These are phyloP conservation scores for Lithophane semibrunnea DNA, from an alignment of 2,888 invertebrate species.

Conservation along the genomic window DNA sequence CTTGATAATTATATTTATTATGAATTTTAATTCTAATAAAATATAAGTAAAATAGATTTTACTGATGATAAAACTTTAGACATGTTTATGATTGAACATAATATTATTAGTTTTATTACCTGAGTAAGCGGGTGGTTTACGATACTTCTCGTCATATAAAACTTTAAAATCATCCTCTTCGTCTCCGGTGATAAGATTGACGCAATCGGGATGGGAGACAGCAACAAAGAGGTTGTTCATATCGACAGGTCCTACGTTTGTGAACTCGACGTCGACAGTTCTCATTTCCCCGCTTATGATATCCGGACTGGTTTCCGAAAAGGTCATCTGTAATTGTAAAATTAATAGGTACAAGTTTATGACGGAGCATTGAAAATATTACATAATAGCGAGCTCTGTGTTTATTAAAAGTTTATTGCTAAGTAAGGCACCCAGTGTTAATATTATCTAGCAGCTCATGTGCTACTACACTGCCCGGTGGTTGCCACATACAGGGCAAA, in stretches of 20 bases:
- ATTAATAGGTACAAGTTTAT: neutral
- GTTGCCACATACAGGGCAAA: no score
- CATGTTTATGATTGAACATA: neutral
- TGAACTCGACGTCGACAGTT: constrained; percentile 92
- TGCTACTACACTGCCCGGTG: no score
- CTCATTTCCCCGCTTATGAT: constrained; percentile 94
- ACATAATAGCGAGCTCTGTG: neutral
- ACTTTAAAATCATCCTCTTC: constrained; percentile 73
- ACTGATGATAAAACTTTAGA: neutral
- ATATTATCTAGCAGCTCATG: no score
- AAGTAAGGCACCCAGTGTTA: neutral
- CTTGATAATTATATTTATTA: neutral
- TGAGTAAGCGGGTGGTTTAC: constrained; percentile 86
- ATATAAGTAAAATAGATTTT: neutral
- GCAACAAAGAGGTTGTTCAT: constrained; percentile 92
- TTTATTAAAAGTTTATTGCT: neutral
- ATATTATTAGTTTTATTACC: constrained; percentile 69
- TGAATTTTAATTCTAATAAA: neutral
- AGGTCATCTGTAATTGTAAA: constrained; percentile 90
- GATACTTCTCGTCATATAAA: constrained; percentile 86
- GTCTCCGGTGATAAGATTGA: constrained; percentile 85
- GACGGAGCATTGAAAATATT: neutral
- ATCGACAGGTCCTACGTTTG: constrained; percentile 92
- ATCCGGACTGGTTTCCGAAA: constrained; percentile 92
- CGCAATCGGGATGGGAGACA: constrained; percentile 93